These are phyloP conservation scores for Sebastes minor DNA, from an alignment of 2,797 vertebrate genomes.

Conservation along the genomic window DNA sequence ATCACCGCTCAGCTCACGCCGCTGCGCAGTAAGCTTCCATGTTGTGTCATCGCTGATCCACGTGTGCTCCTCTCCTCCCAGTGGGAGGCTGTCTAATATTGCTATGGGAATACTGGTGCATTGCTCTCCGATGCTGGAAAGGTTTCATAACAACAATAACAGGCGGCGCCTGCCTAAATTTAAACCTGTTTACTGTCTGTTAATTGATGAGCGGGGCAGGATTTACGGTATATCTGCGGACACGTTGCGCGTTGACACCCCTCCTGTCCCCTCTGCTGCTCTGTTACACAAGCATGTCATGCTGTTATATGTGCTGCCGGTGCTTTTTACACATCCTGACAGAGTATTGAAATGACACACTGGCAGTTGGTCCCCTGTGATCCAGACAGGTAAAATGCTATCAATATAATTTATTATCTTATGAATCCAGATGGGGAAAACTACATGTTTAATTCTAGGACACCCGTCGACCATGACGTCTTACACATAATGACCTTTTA, in stretches of 20 bases:
- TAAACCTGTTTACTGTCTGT: slow-evolving; percentile 65
- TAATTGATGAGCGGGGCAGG: slow-evolving; percentile 57
- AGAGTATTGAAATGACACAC: slow-evolving; percentile 46
- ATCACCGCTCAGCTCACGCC: slow-evolving; percentile 69
- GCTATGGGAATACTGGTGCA: slow-evolving; percentile 71
- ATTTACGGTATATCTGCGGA: slow-evolving; percentile 27
- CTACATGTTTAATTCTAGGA: slow-evolving; percentile 25
- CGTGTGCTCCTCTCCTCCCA: slow-evolving; percentile 65
- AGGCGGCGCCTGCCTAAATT: slow-evolving; percentile 47
- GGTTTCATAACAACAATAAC: slow-evolving; percentile 64
- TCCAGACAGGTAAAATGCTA: slow-evolving; percentile 30
- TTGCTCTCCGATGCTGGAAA: slow-evolving; percentile 29
- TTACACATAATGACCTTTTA: slow-evolving; percentile 40
- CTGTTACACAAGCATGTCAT: slow-evolving; percentile 51
- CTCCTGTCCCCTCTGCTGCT: slow-evolving; percentile 15
- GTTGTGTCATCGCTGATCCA: slow-evolving; percentile 77
- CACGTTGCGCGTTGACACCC: slow-evolving; percentile 12
- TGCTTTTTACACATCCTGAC: slow-evolving; percentile 45
- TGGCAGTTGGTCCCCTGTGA: slow-evolving; percentile 33
- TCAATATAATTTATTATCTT: slow-evolving; percentile 45
- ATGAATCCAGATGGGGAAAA: slow-evolving; percentile 52
- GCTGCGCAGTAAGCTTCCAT: slow-evolving; percentile 71
- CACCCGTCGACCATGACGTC: slow-evolving; percentile 38
- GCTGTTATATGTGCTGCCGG: slow-evolving; percentile 42
- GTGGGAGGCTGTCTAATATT: slow-evolving; percentile 69